Conservation (phyloP, 2,888 invertebrate genomes). For the Heteromurus nitidus region DNA sequence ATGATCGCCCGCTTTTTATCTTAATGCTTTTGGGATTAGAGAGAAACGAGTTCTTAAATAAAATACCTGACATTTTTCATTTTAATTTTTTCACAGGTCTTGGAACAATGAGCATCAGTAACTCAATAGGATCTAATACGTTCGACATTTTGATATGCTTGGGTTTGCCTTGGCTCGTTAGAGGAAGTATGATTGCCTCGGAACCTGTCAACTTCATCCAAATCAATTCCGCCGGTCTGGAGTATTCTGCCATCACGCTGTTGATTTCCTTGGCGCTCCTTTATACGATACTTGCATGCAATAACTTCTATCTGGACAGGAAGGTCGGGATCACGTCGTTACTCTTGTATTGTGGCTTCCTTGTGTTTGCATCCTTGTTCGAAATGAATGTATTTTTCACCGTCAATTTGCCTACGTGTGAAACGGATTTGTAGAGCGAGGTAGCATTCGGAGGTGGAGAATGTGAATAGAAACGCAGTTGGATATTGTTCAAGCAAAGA, state of each 20-base stretch:
- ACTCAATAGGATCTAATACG: constrained; percentile 92
- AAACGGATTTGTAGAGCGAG: constrained; percentile 15
- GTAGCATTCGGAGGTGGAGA: neutral
- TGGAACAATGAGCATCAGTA: constrained; percentile 93
- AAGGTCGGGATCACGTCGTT: constrained; percentile 88
- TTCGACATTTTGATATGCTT: constrained; percentile 82
- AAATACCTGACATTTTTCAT: constrained; percentile 1
- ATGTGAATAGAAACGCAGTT: neutral
- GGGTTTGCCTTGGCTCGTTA: constrained; percentile 92
- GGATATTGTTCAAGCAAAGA: neutral
- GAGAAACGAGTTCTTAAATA: neutral
- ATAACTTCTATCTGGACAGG: constrained; percentile 90
- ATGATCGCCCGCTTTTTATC: constrained; percentile 17
- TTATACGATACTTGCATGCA: constrained; percentile 88
- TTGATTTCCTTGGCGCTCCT: constrained; percentile 89
- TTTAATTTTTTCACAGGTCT: constrained; percentile 79
- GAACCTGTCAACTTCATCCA: constrained; percentile 83
- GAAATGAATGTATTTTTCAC: constrained; percentile 95
- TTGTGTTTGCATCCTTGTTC: constrained; percentile 90
- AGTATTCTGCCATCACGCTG: constrained; percentile 92
- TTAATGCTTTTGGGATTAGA: constrained; percentile 8
- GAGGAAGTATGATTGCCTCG: constrained; percentile 88
- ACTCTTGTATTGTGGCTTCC: constrained; percentile 90
- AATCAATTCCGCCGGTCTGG: constrained; percentile 92
- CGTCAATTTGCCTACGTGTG: constrained; percentile 91